A percentile compares a stretch with the other conserved stretches of the same genome.
Evolutionary conservation across 30 jellyfish, hydroid and myxozoan species (phyloP).

Genomic region (Hydractinia echinata): DNA sequence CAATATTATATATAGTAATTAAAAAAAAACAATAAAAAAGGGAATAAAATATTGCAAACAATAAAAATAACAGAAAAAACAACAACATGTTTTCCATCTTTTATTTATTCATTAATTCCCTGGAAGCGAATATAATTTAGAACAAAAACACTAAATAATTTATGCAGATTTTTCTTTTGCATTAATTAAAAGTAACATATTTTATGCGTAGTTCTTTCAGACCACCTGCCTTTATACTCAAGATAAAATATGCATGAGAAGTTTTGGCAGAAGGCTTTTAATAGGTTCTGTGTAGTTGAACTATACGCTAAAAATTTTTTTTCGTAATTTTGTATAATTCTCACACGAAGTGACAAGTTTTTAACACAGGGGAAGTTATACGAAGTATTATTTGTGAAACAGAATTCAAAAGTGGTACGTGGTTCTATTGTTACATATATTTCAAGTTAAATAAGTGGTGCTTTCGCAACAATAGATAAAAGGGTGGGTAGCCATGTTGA

Average conservation of each 20-base stretch:
- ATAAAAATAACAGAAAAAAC: background rate
- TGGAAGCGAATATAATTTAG: background rate
- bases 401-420: no score
- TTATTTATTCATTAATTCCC: background rate
- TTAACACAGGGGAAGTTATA: no score
- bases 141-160: background rate
- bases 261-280: background rate
- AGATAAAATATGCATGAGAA: slow-evolving; percentile 16
- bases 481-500: no score
- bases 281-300: no score
- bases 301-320: no score
- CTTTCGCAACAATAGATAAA: no score
- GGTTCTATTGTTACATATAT: no score
- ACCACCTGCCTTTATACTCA: slow-evolving; percentile 13
- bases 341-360: no score
- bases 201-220: background rate
- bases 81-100: background rate
- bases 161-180: background rate
- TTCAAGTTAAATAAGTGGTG: no score
- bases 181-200: background rate
- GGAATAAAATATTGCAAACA: background rate
- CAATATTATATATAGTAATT: background rate
- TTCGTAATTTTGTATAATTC: no score
- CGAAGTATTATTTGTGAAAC: no score
- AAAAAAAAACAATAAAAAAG: background rate